phyloP scores from a whole-genome alignment of 2,797 vertebrate genomes.

The Toxotes lorentzi region DNA sequence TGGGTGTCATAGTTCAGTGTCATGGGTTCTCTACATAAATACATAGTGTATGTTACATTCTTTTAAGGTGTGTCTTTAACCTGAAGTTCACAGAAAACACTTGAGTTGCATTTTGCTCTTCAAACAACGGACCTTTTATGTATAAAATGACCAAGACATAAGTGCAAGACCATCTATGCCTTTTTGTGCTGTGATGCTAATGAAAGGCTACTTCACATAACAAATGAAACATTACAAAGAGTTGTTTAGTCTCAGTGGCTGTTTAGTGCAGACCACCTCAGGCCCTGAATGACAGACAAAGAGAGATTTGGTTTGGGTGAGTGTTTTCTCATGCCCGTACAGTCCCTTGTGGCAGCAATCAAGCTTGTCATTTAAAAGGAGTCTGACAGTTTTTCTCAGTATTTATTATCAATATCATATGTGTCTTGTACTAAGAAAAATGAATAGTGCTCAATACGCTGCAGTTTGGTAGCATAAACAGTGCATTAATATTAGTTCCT shows the following conservation, averaged over 20 bases:
- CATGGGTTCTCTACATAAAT: background rate
- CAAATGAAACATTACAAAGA: conserved; percentile 72
- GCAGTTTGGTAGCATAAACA: conserved; percentile 2
- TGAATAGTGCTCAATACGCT: background rate
- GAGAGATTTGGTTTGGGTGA: conserved; percentile 64
- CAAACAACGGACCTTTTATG: conserved; percentile 8
- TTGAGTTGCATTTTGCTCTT: background rate
- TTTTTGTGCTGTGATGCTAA: conserved; percentile 56
- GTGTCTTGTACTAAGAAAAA: conserved; percentile 26
- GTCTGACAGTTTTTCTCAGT: conserved; percentile 40
- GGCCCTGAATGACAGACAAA: conserved; percentile 66
- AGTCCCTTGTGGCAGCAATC: conserved; percentile 63
- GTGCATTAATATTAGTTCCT: background rate
- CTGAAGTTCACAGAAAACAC: conserved; percentile 10
- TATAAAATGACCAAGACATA: conserved; percentile 37
- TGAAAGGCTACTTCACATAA: conserved; percentile 71
- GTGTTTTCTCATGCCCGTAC: conserved; percentile 65
- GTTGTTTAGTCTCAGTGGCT: conserved; percentile 83
- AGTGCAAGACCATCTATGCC: conserved; percentile 32
- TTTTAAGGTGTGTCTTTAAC: background rate
- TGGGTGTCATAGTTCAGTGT: conserved; percentile 10
- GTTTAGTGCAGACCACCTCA: conserved; percentile 71
- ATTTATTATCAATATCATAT: conserved; percentile 58
- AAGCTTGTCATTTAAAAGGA: conserved; percentile 48
- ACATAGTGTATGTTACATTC: background rate